These are phyloP conservation scores for Pseudopodoces humilis DNA, from an alignment of 2,113 vertebrate species.

Conservation along the genomic window DNA sequence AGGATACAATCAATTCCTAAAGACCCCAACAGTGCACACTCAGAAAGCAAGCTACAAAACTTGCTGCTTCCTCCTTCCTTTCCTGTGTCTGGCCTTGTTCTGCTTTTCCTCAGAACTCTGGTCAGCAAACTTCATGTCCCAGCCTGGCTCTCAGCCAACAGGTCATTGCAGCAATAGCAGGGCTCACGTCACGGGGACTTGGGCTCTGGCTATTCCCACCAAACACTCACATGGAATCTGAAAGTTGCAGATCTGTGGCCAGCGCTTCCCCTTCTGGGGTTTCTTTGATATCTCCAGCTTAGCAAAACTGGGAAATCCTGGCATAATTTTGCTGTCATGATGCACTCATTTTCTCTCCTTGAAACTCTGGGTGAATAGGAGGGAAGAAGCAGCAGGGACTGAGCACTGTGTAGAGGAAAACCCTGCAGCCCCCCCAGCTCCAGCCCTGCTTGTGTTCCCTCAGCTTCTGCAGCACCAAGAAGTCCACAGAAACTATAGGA, in stretches of 20 bases:
- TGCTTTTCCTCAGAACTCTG: neutral
- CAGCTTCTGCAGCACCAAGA: neutral
- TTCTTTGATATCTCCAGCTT: neutral
- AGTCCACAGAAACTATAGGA: neutral
- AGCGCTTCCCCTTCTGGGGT: neutral
- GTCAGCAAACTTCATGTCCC: rapidly evolving
- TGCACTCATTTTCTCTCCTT: neutral
- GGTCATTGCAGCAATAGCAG: neutral
- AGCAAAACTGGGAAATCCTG: neutral
- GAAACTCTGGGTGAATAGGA: neutral
- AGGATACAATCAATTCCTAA: neutral
- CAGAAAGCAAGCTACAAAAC: neutral
- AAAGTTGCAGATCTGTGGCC: neutral
- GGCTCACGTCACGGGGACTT: rapidly evolving
- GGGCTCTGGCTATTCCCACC: neutral
- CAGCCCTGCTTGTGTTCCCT: rapidly evolving
- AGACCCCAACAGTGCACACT: neutral
- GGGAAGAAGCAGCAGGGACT: neutral
- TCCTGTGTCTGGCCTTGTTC: neutral
- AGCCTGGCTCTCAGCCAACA: neutral
- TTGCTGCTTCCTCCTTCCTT: neutral
- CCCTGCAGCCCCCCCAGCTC: neutral
- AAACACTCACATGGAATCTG: neutral
- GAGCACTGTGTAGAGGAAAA: neutral
- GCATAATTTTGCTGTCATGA: neutral